Percentiles rank a stretch among this genome's conserved stretches.
These are phyloP conservation scores for Apis dorsata DNA, from an alignment of 1,140 invertebrate genomes.

Conservation along the genomic window DNA sequence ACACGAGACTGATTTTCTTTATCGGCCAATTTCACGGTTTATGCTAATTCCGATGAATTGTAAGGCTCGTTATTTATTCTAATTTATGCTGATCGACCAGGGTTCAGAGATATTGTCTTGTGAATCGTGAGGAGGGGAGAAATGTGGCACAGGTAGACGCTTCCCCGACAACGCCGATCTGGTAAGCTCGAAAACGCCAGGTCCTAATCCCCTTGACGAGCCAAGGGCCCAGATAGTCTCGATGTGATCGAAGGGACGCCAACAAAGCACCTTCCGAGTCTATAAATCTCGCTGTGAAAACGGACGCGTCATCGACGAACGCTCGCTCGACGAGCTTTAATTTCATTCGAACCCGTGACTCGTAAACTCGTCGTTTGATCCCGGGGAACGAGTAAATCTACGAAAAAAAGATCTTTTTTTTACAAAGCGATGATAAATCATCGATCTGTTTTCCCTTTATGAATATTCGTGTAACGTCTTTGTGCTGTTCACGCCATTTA, in stretches of 20 bases:
- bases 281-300: constrained; percentile 17
- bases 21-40: constrained; percentile 56
- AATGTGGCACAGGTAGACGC: constrained; percentile 34
- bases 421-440: neutral
- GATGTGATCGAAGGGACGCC: neutral
- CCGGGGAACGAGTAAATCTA: neutral
- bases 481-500: too few species aligned
- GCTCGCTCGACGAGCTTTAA: neutral
- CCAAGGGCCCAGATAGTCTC: constrained; percentile 8
- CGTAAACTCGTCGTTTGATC: neutral
- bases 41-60: constrained; percentile 54
- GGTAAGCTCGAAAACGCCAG: constrained; percentile 43
- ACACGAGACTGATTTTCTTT: constrained; percentile 22
- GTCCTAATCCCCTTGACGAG: constrained; percentile 66
- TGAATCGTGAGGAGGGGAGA: constrained; percentile 28
- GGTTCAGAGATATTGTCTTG: constrained; percentile 47
- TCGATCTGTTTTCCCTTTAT: too few species aligned
- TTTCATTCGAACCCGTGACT: neutral
- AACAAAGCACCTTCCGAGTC: constrained; percentile 40
- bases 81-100: constrained; percentile 58
- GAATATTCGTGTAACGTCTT: neutral
- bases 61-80: constrained; percentile 60
- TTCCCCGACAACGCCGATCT: constrained; percentile 12
- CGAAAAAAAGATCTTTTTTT: neutral
- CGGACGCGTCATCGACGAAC: constrained; percentile 6